Evolutionary conservation across 2,888 invertebrate species (phyloP).

Genomic region (Taenaris catops): DNA sequence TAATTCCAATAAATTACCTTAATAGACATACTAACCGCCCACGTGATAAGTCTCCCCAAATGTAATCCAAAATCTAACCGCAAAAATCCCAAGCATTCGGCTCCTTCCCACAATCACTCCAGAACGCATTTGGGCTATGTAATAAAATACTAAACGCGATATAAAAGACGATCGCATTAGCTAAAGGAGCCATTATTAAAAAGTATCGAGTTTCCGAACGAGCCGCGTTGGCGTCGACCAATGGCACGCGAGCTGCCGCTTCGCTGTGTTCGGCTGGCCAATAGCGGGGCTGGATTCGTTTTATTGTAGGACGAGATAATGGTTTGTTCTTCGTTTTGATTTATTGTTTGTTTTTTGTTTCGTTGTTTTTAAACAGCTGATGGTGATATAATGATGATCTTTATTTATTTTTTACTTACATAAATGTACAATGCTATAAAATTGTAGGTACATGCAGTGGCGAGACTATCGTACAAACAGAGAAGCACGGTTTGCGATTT

Average conservation of each 20-base stretch:
- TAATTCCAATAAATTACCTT: slow-evolving; percentile 8
- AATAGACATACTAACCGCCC: slow-evolving; percentile 2
- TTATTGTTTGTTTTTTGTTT: slow-evolving; percentile 47
- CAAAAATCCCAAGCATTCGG: slow-evolving; percentile 49
- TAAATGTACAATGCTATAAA: no score
- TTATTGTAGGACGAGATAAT: slow-evolving; percentile 69
- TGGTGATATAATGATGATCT: slow-evolving; percentile 3
- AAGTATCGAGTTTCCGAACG: slow-evolving; percentile 76
- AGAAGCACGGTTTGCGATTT: no score
- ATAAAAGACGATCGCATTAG: slow-evolving; percentile 75
- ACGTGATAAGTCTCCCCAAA: slow-evolving; percentile 7
- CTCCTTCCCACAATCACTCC: slow-evolving; percentile 59
- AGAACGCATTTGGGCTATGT: slow-evolving; percentile 61
- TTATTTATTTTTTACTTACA: slow-evolving; percentile 1
- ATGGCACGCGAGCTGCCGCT: slow-evolving; percentile 43
- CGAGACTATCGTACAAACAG: no score
- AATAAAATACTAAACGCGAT: slow-evolving; percentile 74
- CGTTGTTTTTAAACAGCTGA: slow-evolving; percentile 15
- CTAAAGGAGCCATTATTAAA: slow-evolving; percentile 78
- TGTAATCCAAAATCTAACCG: slow-evolving; percentile 47
- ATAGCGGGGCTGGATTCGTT: slow-evolving; percentile 51
- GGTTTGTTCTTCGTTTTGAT: slow-evolving; percentile 76
- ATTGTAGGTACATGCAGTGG: background rate
- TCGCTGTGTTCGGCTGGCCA: slow-evolving; percentile 38
- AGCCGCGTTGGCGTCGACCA: slow-evolving; percentile 50